Evolutionary conservation across 1,140 invertebrate genomes (phyloP).

Genomic region (Drosophila ambigua): DNA sequence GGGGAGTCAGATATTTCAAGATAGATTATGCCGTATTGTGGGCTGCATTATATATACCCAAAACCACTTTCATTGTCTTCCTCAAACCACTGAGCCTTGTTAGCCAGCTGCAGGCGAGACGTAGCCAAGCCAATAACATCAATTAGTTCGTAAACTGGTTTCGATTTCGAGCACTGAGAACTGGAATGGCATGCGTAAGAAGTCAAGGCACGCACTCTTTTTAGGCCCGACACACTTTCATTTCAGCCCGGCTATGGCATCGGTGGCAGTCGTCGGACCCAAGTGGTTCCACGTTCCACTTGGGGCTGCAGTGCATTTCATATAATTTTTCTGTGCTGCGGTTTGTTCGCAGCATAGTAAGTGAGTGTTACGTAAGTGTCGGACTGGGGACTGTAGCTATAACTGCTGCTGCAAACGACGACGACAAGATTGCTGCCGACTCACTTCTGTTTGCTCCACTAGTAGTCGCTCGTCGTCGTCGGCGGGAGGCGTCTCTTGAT

Average conservation of each 20-base stretch:
- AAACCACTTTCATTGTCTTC: too few relatives aligned
- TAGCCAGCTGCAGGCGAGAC: too few relatives aligned
- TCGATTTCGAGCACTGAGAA: not conserved
- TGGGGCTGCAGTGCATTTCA: constrained; percentile 33
- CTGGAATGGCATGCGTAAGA: constrained; percentile 33
- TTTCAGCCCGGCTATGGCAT: constrained; percentile 32
- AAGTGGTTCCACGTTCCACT: too few relatives aligned
- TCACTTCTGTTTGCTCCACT: constrained; percentile 58
- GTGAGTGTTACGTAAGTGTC: constrained; percentile 58
- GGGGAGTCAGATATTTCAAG: too few relatives aligned
- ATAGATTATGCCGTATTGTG: too few relatives aligned
- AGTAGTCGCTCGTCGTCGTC: not conserved
- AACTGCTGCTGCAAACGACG: not conserved
- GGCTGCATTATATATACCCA: too few relatives aligned
- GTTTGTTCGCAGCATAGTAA: constrained; percentile 23
- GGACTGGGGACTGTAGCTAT: constrained; percentile 1
- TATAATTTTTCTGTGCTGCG: constrained; percentile 29
- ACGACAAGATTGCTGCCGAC: constrained; percentile 58
- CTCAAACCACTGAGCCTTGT: too few relatives aligned
- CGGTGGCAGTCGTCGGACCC: too few relatives aligned
- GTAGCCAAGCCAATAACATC: too few relatives aligned
- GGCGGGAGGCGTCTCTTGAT: constrained; percentile 32
- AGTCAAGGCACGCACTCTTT: constrained; percentile 37
- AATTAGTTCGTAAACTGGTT: constrained; percentile 16
- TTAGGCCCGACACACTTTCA: constrained; percentile 40